phyloP scores from a whole-genome alignment of 2,888 invertebrate genomes.

The Lordiphosa fenestrarum region DNA sequence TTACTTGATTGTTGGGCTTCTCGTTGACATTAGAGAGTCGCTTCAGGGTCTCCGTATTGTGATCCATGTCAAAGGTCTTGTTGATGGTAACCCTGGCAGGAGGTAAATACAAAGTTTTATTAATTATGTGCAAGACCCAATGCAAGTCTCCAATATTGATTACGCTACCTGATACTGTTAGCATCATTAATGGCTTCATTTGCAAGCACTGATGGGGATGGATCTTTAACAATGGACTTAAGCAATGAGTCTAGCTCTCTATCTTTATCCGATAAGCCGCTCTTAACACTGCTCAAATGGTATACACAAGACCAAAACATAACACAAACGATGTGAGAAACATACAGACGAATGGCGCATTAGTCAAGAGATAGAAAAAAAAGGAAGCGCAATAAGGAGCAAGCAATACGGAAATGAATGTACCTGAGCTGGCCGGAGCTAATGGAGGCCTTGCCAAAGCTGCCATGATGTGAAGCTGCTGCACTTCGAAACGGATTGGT shows the following conservation, averaged over 20 bases:
- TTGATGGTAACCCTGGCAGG: constrained; percentile 79
- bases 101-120: constrained; percentile 28
- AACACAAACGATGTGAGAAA: constrained; percentile 50
- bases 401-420: constrained; percentile 25
- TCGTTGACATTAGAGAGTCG: constrained; percentile 83
- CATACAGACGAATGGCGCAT: constrained; percentile 51
- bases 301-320: constrained; percentile 35
- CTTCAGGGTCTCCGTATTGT: constrained; percentile 85
- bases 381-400: constrained; percentile 1
- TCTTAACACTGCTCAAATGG: constrained; percentile 79
- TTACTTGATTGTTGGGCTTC: constrained; percentile 87
- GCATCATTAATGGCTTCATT: constrained; percentile 83
- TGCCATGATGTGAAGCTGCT: constrained; percentile 78
- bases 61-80: constrained; percentile 81
- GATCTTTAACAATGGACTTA: constrained; percentile 88
- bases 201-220: constrained; percentile 82
- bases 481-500: constrained; percentile 78
- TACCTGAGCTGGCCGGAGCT: constrained; percentile 80
- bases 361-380: constrained; percentile 39
- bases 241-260: constrained; percentile 87
- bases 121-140: not conserved
- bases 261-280: constrained; percentile 82
- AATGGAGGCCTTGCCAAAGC: constrained; percentile 80
- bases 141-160: constrained; percentile 10
- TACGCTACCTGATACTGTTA: constrained; percentile 81